These are phyloP conservation scores for Myotis lucifugus DNA, from an alignment of 2,113 vertebrate species.

Conservation along the genomic window DNA sequence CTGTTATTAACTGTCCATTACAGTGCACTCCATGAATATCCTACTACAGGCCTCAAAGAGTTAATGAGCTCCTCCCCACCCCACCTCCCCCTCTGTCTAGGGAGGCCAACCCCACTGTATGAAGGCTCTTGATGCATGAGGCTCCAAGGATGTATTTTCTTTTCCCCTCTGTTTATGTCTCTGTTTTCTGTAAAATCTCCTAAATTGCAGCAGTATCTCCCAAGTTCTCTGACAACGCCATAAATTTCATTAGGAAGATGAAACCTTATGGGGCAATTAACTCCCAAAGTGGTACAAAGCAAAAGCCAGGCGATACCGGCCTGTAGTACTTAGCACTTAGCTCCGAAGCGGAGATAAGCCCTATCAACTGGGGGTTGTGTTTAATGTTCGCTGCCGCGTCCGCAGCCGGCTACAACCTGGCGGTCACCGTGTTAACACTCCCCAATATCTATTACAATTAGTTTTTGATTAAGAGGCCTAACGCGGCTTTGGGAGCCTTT, in stretches of 20 bases:
- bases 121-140: slow-evolving; percentile 1
- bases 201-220: slow-evolving; percentile 75
- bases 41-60: slow-evolving; percentile 43
- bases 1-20: not conserved
- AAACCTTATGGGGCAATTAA: slow-evolving; percentile 85
- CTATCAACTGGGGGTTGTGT: slow-evolving; percentile 92
- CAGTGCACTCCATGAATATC: not conserved
- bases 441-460: slow-evolving; percentile 99
- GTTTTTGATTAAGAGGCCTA: slow-evolving; percentile 99
- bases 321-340: slow-evolving; percentile 91
- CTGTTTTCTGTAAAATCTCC: slow-evolving; percentile 78
- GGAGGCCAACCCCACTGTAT: not conserved
- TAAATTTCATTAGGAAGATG: slow-evolving; percentile 86
- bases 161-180: slow-evolving; percentile 74
- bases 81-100: not conserved
- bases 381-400: slow-evolving; percentile 93
- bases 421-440: slow-evolving; percentile 97
- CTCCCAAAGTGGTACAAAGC: slow-evolving; percentile 88
- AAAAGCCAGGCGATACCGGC: slow-evolving; percentile 85
- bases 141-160: slow-evolving; percentile 52
- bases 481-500: slow-evolving; percentile 96
- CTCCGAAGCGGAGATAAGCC: slow-evolving; percentile 89
- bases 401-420: slow-evolving; percentile 90
- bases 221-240: slow-evolving; percentile 77
- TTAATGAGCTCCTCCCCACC: not conserved